These are phyloP conservation scores for Cirrhinus mrigala DNA, from an alignment of 2,797 vertebrate species.

Conservation along the genomic window DNA sequence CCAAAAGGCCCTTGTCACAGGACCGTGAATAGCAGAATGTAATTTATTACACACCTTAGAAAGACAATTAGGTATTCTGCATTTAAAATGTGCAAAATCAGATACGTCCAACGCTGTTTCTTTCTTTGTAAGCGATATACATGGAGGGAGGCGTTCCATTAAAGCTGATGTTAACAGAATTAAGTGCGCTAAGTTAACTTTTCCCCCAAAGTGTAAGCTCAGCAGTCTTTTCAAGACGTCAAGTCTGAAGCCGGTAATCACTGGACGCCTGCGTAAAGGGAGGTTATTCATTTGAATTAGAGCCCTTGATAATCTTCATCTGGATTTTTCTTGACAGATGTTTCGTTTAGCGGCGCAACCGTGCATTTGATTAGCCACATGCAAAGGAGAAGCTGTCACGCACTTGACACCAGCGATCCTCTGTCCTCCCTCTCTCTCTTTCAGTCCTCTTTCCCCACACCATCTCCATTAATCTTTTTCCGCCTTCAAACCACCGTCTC, in stretches of 20 bases:
- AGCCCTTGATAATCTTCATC: conserved; percentile 39
- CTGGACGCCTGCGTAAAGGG: conserved; percentile 38
- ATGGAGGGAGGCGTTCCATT: conserved; percentile 41
- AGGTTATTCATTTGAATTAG: conserved; percentile 51
- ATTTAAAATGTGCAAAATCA: conserved; percentile 34
- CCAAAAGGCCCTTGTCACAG: not conserved
- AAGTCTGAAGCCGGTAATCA: conserved; percentile 47
- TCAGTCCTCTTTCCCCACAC: conserved; percentile 13
- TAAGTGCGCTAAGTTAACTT: conserved; percentile 40
- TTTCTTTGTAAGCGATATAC: conserved; percentile 46
- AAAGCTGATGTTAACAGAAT: conserved; percentile 44
- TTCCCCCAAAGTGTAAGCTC: conserved; percentile 7
- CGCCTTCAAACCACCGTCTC: conserved; percentile 25
- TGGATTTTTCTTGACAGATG: conserved; percentile 55
- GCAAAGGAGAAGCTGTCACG: not conserved
- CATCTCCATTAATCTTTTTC: conserved; percentile 47
- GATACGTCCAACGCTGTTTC: conserved; percentile 24
- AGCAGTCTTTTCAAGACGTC: conserved; percentile 44
- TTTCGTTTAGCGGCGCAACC: conserved; percentile 31
- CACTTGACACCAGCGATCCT: conserved; percentile 27
- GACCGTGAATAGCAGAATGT: conserved; percentile 15
- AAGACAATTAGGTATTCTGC: conserved; percentile 45
- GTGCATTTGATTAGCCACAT: conserved; percentile 45
- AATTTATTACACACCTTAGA: conserved; percentile 15
- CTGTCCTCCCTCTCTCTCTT: conserved; percentile 18